Evolutionary conservation across 1,140 invertebrate species (phyloP).

Genomic region (Dendrolimus kikuchii): DNA sequence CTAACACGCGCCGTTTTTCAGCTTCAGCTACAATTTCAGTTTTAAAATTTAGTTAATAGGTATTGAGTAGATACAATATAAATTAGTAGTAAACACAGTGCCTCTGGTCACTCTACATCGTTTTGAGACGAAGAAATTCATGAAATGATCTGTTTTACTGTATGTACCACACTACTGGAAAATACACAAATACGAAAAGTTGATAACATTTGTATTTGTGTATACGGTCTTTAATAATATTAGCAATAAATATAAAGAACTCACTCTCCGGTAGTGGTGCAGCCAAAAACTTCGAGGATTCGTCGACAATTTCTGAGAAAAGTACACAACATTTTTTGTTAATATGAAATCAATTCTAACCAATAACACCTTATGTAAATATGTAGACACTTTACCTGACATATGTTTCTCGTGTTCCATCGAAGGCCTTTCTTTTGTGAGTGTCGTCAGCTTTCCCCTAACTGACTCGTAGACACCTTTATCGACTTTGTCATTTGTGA

Average conservation of each 20-base stretch:
- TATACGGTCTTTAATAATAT: no score
- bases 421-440: constrained; percentile 26
- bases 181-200: no score
- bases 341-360: no score
- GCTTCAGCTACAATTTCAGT: constrained; percentile 18
- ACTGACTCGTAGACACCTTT: constrained; percentile 32
- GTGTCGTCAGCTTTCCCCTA: constrained; percentile 24
- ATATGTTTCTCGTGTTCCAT: constrained; percentile 24
- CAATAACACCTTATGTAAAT: background rate
- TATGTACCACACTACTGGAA: no score
- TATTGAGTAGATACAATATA: no score
- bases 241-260: constrained; percentile 4
- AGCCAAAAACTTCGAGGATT: constrained; percentile 38
- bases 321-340: background rate
- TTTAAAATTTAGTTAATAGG: background rate
- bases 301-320: constrained; percentile 33
- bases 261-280: constrained; percentile 40
- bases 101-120: no score
- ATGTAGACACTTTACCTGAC: constrained; percentile 22
- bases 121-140: no score
- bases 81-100: no score
- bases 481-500: constrained; percentile 35
- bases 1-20: constrained; percentile 36
- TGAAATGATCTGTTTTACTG: no score
- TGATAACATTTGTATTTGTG: no score